phyloP scores from a whole-genome alignment of 92 coral and sea anemone species.

The Paragorgia papillata region DNA sequence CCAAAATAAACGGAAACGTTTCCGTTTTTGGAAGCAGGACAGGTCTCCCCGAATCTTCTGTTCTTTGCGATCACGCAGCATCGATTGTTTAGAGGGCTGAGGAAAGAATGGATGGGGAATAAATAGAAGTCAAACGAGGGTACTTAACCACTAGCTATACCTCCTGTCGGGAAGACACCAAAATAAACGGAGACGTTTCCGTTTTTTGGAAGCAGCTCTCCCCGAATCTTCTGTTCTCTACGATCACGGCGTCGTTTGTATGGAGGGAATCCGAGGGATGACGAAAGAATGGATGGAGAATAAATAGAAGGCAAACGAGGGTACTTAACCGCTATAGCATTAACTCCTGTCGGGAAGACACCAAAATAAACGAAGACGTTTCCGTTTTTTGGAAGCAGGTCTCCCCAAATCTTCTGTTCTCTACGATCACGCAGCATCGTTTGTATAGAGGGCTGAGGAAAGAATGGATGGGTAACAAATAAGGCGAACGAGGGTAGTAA shows the following conservation, averaged over 20 bases:
- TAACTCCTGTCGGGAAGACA: not conserved
- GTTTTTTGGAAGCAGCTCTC: not conserved
- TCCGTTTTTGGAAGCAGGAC: not conserved
- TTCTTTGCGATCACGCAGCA: too few species aligned
- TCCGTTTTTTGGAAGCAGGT: not conserved
- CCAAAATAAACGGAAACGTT: not conserved
- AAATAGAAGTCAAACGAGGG: too few species aligned
- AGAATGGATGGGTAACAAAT: too few species aligned
- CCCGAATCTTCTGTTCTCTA: not conserved
- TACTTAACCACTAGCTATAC: too few species aligned
- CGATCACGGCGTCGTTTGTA: not conserved
- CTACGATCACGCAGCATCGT: too few species aligned
- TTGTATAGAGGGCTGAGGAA: too few species aligned
- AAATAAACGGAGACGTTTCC: not conserved
- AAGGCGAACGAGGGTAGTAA: too few species aligned
- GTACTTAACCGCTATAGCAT: too few species aligned
- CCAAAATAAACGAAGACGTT: not conserved
- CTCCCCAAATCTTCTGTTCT: not conserved
- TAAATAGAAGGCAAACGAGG: too few species aligned
- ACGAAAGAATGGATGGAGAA: too few species aligned
- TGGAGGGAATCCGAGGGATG: too few species aligned
- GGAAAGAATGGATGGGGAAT: too few species aligned
- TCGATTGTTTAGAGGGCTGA: not conserved
- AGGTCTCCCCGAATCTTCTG: not conserved
- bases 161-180: not conserved